These are phyloP conservation scores for Bovichtus variegatus DNA, from an alignment of 2,797 vertebrate species.

Conservation along the genomic window DNA sequence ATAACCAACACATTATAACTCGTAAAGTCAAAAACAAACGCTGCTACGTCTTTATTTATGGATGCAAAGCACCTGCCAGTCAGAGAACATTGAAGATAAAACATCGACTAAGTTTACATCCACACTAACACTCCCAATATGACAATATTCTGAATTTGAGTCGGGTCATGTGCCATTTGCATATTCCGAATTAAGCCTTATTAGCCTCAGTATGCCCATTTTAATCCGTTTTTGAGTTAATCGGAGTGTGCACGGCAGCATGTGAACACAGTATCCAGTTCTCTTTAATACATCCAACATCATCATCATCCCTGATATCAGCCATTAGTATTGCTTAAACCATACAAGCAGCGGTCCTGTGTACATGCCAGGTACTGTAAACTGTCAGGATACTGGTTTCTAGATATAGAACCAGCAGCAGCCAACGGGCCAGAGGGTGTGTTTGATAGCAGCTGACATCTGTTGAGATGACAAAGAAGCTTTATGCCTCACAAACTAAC, in stretches of 20 bases:
- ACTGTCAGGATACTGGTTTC: neutral
- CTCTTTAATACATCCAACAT: too few species aligned
- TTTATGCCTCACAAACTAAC: neutral
- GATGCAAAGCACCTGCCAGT: neutral
- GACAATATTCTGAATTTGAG: too few species aligned
- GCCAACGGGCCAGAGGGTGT: neutral
- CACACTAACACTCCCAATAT: too few species aligned
- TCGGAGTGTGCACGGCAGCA: too few species aligned
- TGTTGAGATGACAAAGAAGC: neutral
- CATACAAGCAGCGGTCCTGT: neutral
- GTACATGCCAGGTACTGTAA: neutral
- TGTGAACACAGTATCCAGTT: too few species aligned
- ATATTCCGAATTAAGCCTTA: too few species aligned
- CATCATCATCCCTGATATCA: neutral
- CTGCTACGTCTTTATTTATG: neutral
- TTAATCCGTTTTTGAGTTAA: too few species aligned
- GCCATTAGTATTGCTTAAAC: neutral
- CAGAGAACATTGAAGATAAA: neutral
- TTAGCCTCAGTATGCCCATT: too few species aligned
- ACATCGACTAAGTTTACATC: too few species aligned
- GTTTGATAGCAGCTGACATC: neutral
- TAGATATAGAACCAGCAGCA: neutral
- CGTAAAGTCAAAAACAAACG: conserved; percentile 8
- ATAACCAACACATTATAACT: conserved; percentile 2
- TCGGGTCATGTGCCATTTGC: too few species aligned